Base-by-base conservation (phyloP, 2,113 vertebrate species). In the Scophthalmus maximus region DNA sequence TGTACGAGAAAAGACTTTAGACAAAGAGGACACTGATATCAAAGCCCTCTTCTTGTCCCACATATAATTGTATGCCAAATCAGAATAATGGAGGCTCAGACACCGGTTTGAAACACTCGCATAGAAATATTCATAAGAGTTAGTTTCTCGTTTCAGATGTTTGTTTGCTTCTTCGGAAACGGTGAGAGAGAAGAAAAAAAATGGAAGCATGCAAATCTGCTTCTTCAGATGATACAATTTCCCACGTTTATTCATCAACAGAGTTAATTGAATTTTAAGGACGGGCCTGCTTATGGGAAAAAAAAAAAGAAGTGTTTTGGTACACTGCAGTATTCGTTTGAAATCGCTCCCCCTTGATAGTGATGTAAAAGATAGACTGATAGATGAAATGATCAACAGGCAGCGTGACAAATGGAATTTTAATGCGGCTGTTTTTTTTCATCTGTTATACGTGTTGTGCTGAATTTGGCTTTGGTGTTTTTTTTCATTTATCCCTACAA, bases 371-470 rank as follows among this genome's bases (percentile, higher is more conserved):
- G 93, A 94, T 88, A 94, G 94, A 96, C 94, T 95, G 95, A 95
- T 94, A 96, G 95, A 96, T 96, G 93, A 94, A 95, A 93, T 96
- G 95, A 96, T 96, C 94, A 96, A 95, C 94, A 95, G 94, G 93
- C 94, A 95, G 94, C 94, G 95, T 95, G 95, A 96, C 95, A 95
- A 96, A 96, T 95, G 94, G 95, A 96, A 96, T 96, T 96, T 95
- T 96, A 97, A 97, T 95, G 95, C 97, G 95, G 88, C 79, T 75
- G 91, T 89, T 93, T 92, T 93, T 92, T 96, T 97, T 96, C 95
- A 96, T 97, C 93, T 93, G 89, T 93, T 95, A 95, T 94, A n/a
- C 94, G 91, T 95, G 94, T 95, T 95, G 93, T 92, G 94, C 92
- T 94, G 95, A 94, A 94, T 94, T 94, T 94, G 68, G 53, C 82